Conservation (phyloP, 2,888 invertebrate genomes). For the Thera britannica region DNA sequence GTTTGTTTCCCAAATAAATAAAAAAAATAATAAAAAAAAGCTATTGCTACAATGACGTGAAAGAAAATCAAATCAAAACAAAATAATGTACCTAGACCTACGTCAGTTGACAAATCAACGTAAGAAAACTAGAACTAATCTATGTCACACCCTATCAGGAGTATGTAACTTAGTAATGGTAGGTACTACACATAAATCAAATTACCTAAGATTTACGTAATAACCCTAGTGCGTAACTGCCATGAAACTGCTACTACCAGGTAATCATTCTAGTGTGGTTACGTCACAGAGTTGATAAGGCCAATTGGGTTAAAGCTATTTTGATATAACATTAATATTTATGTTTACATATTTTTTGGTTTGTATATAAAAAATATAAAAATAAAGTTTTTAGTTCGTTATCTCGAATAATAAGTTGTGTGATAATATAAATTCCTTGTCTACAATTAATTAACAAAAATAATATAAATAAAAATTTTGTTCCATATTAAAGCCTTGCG, state of each 20-base stretch:
- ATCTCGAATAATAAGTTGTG: too few species aligned
- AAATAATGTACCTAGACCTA: not conserved
- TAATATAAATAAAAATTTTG: too few species aligned
- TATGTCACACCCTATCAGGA: conserved; percentile 24
- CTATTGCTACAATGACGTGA: not conserved
- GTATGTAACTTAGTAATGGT: conserved; percentile 2
- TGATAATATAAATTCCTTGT: too few species aligned
- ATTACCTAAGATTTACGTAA: conserved; percentile 32
- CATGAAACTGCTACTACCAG: conserved; percentile 12
- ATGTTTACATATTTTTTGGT: too few species aligned
- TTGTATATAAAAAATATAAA: not conserved
- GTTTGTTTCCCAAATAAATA: too few species aligned
- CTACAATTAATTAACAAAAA: too few species aligned
- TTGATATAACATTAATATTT: not conserved
- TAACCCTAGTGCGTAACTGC: conserved; percentile 25
- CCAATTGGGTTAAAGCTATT: conserved; percentile 3
- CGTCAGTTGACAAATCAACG: not conserved
- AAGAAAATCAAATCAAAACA: not conserved
- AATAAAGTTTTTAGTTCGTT: too few species aligned
- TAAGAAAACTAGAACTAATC: conserved; percentile 12
- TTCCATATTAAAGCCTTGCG: too few species aligned
- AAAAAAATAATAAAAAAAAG: too few species aligned
- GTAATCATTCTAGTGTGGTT: conserved; percentile 17
- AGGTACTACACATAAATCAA: conserved; percentile 14
- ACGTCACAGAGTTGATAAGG: conserved; percentile 19